phyloP scores from a whole-genome alignment of 2,113 vertebrate genomes.

The Mystacornis crossleyi region DNA sequence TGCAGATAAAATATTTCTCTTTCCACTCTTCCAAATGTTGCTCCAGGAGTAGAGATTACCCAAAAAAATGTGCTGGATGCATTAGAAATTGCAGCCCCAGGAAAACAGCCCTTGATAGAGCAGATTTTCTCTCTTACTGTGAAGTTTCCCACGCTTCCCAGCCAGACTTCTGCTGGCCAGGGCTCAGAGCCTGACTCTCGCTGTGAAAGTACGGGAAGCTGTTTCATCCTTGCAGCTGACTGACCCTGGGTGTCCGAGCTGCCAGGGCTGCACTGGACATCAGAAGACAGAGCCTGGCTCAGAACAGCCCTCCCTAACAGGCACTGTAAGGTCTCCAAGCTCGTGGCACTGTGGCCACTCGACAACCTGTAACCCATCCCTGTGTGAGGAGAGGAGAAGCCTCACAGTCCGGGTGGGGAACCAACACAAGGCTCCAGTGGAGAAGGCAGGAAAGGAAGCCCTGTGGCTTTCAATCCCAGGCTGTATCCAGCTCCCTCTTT shows the following conservation, averaged over 20 bases:
- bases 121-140: constrained; percentile 53
- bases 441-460: background rate
- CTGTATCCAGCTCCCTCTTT: background rate
- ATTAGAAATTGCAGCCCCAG: constrained; percentile 68
- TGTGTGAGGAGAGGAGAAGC: background rate
- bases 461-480: background rate
- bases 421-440: background rate
- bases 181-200: constrained; percentile 35
- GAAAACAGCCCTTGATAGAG: constrained; percentile 69
- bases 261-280: background rate
- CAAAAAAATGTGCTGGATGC: constrained; percentile 64
- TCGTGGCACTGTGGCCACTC: background rate
- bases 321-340: background rate
- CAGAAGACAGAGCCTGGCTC: background rate
- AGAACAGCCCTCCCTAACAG: background rate
- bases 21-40: constrained; percentile 54
- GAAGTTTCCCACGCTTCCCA: constrained; percentile 70
- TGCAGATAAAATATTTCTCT: constrained; percentile 66
- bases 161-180: constrained; percentile 28
- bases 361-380: background rate
- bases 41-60: constrained; percentile 64
- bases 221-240: background rate
- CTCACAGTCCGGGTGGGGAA: background rate
- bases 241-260: background rate
- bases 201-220: constrained; percentile 31